phyloP scores from a whole-genome alignment of 2,113 vertebrate genomes.

The Mellivora capensis region DNA sequence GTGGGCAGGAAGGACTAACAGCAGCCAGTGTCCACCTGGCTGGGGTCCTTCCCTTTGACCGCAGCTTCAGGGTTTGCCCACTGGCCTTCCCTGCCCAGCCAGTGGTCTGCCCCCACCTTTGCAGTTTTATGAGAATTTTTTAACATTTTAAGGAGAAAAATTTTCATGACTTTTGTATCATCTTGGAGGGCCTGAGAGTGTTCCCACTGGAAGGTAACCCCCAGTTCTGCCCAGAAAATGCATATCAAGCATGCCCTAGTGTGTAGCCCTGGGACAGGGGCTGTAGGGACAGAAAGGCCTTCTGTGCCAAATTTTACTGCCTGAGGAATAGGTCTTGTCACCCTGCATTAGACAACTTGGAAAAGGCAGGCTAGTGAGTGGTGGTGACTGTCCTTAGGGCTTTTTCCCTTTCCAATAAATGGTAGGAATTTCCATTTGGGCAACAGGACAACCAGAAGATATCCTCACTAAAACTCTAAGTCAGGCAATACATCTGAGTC shows the following conservation, averaged over 20 bases:
- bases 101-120: not conserved
- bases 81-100: not conserved
- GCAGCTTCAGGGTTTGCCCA: not conserved
- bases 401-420: not conserved
- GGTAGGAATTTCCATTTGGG: not conserved
- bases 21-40: not conserved
- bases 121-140: not conserved
- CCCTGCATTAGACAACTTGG: too few species aligned
- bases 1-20: not conserved
- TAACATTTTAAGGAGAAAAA: not conserved
- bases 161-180: not conserved
- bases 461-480: not conserved
- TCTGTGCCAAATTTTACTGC: not conserved
- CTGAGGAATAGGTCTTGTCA: not conserved
- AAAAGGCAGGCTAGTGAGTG: not conserved
- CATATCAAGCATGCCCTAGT: accelerated
- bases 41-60: not conserved
- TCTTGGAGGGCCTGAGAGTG: not conserved
- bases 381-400: not conserved
- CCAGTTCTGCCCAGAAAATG: not conserved
- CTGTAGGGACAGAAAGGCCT: not conserved
- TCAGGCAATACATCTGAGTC: not conserved
- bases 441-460: not conserved
- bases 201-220: not conserved
- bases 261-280: not conserved